A percentile compares a stretch with the other conserved stretches of the same genome.
Evolutionary conservation across 1,140 invertebrate genomes (phyloP).

Genomic region (Grapholita molesta): DNA sequence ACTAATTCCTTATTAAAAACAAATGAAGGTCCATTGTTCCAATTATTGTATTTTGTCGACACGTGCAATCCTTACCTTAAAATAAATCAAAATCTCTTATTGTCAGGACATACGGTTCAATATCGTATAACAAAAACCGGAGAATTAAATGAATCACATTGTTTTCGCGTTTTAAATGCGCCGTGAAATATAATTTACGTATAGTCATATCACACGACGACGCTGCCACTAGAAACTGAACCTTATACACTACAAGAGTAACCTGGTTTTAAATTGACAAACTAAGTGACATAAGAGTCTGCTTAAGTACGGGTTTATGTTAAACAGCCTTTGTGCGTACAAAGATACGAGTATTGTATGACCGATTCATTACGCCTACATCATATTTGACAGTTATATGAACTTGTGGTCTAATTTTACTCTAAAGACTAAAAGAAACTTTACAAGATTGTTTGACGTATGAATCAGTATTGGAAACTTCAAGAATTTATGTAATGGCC

Average conservation of each 20-base stretch:
- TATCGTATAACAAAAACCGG: not conserved
- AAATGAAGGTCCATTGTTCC: not conserved
- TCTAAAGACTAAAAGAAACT: not conserved
- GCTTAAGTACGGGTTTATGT: not conserved
- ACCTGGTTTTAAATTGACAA: not conserved
- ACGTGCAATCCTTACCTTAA: not conserved
- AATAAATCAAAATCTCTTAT: not conserved
- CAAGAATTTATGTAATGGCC: too few species aligned
- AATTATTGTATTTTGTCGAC: conserved; percentile 10
- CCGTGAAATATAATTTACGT: not conserved
- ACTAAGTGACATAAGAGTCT: not conserved
- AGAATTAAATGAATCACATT: not conserved
- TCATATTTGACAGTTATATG: not conserved
- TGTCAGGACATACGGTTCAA: not conserved
- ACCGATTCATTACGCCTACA: conserved; percentile 4
- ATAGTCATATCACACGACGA: not conserved
- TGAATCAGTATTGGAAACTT: too few species aligned
- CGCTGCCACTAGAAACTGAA: not conserved
- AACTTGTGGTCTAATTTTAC: not conserved
- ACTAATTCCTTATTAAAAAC: conserved; percentile 9
- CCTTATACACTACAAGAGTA: not conserved
- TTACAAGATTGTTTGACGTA: too few species aligned
- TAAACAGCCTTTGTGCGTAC: conserved; percentile 11
- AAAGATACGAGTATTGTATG: conserved; percentile 3
- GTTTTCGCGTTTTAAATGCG: not conserved